phyloP scores from a whole-genome alignment of 1,140 invertebrate species.

The Ruditapes philippinarum region DNA sequence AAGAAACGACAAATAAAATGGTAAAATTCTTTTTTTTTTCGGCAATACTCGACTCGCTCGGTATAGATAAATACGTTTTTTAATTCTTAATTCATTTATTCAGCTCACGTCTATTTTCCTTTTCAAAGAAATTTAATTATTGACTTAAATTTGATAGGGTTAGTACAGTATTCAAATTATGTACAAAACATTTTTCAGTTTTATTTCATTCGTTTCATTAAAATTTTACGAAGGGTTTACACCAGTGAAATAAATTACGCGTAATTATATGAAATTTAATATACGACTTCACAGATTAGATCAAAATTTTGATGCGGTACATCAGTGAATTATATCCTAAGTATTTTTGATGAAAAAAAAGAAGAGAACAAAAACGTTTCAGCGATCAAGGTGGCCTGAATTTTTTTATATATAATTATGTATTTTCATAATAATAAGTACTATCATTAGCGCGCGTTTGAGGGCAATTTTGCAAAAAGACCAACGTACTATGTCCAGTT shows the following conservation, averaged over 20 bases:
- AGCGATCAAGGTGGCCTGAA: background rate
- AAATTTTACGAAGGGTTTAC: background rate
- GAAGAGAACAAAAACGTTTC: background rate
- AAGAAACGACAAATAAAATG: no score
- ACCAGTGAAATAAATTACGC: constrained; percentile 3
- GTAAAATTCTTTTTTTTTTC: no score
- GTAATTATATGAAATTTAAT: constrained; percentile 10
- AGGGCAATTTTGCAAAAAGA: no score
- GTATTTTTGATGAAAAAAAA: no score
- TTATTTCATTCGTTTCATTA: constrained; percentile 23
- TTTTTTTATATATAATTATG: no score
- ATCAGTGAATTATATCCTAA: no score
- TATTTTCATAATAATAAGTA: no score
- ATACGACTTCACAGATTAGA: background rate
- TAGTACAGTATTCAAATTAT: background rate
- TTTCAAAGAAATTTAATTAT: background rate
- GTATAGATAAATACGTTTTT: no score
- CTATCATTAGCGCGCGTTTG: no score
- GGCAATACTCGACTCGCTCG: no score
- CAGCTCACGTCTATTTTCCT: background rate
- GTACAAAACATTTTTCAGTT: background rate
- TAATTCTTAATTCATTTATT: background rate
- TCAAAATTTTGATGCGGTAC: no score
- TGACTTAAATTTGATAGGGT: background rate
- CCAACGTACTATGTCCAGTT: no score